A percentile compares a stretch with the other conserved stretches of the same genome.
Evolutionary conservation across 2,113 vertebrate genomes (phyloP).

Genomic region (Albula goreensis): DNA sequence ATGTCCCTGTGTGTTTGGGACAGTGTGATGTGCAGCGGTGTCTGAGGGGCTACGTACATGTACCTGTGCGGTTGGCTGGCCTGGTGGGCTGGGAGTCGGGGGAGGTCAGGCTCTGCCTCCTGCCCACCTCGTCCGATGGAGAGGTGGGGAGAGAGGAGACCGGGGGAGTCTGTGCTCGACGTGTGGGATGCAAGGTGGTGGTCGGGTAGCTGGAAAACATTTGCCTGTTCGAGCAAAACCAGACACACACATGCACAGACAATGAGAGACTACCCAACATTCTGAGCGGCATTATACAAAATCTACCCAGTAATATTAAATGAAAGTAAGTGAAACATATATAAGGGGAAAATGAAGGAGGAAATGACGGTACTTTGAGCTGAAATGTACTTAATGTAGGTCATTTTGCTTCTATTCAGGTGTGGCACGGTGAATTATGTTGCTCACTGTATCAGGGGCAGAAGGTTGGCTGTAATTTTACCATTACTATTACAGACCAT

Average conservation of each 20-base stretch:
- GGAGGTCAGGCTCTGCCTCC: constrained; percentile 93
- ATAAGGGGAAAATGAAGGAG: not conserved
- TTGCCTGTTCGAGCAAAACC: constrained; percentile 75
- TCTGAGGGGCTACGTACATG: constrained; percentile 50
- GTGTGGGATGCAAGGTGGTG: constrained; percentile 83
- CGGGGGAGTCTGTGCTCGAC: constrained; percentile 93
- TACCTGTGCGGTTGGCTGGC: constrained; percentile 83
- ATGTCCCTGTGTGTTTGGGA: not conserved
- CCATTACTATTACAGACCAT: not conserved
- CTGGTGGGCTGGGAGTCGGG: constrained; percentile 87
- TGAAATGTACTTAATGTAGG: not conserved
- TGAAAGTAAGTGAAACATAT: not conserved
- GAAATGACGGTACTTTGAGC: not conserved
- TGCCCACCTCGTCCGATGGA: constrained; percentile 90
- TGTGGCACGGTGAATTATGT: not conserved
- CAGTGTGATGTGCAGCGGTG: not conserved
- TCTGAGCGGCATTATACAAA: not conserved
- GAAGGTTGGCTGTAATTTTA: not conserved
- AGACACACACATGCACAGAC: not conserved
- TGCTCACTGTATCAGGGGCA: not conserved
- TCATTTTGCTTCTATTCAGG: not conserved
- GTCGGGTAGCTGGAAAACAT: constrained; percentile 99
- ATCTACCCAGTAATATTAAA: not conserved
- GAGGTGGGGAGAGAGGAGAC: constrained; percentile 93
- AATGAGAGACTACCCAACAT: too few species aligned